Conservation (phyloP, 2,113 vertebrate species). For the Cynoglossus semilaevis region DNA sequence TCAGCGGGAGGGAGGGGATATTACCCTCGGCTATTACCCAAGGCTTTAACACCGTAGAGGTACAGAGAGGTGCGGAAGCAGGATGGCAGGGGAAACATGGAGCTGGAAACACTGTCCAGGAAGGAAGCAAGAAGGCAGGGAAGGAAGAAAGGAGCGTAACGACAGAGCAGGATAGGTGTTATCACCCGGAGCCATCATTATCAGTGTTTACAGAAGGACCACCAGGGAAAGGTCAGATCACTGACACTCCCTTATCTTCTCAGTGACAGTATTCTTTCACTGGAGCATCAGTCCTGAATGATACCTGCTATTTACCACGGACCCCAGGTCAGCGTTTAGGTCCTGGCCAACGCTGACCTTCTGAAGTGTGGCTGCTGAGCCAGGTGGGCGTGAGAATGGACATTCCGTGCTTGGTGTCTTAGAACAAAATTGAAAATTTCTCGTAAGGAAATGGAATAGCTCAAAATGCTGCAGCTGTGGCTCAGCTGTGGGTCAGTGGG, state of each 20-base stretch:
- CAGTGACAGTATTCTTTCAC: conserved; percentile 15
- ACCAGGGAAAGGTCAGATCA: conserved; percentile 61
- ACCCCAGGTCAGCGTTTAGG: conserved; percentile 40
- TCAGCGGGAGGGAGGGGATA: conserved; percentile 49
- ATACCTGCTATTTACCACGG: conserved; percentile 17
- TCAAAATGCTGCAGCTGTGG: no score
- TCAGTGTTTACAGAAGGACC: conserved; percentile 66
- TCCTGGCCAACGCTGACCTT: conserved; percentile 18
- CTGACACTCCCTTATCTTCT: conserved; percentile 56
- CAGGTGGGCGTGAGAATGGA: not conserved
- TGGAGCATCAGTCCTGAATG: conserved; percentile 12
- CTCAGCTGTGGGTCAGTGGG: no score
- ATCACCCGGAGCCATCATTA: conserved; percentile 66
- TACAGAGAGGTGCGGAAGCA: conserved; percentile 2
- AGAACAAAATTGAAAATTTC: not conserved
- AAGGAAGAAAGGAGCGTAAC: conserved; percentile 6
- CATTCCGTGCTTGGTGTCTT: conserved; percentile 4
- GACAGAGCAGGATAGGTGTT: conserved; percentile 38
- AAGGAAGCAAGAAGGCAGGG: not conserved
- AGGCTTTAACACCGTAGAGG: conserved; percentile 15
- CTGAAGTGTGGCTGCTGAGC: conserved; percentile 34
- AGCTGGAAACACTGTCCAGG: conserved; percentile 2
- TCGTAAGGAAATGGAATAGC: not conserved
- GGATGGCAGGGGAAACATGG: conserved; percentile 1
- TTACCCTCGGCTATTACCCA: conserved; percentile 39